phyloP scores from a whole-genome alignment of 2,113 vertebrate genomes.

The Terrapene triunguis region DNA sequence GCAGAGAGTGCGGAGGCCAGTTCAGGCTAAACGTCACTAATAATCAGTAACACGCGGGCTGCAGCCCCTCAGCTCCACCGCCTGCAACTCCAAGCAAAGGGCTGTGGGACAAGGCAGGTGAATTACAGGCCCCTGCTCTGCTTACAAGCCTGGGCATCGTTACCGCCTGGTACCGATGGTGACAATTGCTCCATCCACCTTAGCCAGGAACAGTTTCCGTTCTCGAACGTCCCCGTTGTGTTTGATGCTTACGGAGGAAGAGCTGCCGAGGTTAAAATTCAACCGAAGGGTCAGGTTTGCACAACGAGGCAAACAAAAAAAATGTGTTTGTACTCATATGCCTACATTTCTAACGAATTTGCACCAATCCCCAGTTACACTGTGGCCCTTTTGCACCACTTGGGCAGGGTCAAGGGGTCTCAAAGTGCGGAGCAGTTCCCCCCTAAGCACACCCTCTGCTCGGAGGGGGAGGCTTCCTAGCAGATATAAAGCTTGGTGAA shows the following conservation, averaged over 20 bases:
- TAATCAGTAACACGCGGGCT: too few species aligned
- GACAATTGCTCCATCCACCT: too few species aligned
- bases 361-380: not conserved
- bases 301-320: too few species aligned
- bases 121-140: not conserved
- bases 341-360: not conserved
- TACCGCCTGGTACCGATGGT: too few species aligned
- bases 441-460: not conserved
- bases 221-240: too few species aligned
- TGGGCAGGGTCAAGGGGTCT: not conserved
- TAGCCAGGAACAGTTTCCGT: not conserved
- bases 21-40: not conserved
- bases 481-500: not conserved
- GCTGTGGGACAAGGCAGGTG: not conserved
- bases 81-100: not conserved
- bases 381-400: not conserved
- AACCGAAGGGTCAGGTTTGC: not conserved
- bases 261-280: not conserved
- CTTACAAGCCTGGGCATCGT: not conserved
- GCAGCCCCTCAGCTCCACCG: too few species aligned
- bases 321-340: not conserved
- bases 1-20: not conserved
- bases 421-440: not conserved
- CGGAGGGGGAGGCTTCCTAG: too few species aligned
- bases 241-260: not conserved